Conservation (phyloP, 2,113 vertebrate species). For the Equus quagga region DNA sequence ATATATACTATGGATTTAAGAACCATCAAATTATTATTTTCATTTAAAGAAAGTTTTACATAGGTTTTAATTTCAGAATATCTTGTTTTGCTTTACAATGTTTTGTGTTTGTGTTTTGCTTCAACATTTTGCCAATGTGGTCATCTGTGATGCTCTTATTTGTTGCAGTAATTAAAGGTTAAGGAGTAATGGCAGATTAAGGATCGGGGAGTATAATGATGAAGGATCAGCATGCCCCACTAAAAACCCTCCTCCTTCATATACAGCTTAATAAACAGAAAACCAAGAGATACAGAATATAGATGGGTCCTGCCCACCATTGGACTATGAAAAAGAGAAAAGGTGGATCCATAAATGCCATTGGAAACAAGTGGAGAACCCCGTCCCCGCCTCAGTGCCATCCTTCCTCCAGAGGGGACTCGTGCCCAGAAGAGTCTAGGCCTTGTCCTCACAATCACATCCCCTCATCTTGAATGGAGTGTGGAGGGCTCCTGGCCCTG, state of each 20-base stretch:
- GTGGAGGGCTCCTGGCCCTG: not conserved
- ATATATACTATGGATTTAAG: not conserved
- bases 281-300: not conserved
- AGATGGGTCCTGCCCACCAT: not conserved
- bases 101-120: not conserved
- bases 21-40: constrained; percentile 1
- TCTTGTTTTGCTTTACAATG: not conserved
- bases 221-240: not conserved
- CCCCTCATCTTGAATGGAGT: not conserved
- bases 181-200: constrained; percentile 7
- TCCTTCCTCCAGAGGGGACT: not conserved
- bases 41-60: not conserved
- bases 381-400: not conserved
- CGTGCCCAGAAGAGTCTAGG: not conserved
- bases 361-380: not conserved
- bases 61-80: not conserved
- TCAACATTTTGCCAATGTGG: not conserved
- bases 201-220: not conserved
- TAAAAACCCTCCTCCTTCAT: not conserved
- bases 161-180: not conserved
- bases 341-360: not conserved
- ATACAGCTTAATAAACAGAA: not conserved
- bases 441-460: not conserved
- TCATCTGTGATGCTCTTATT: not conserved
- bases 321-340: not conserved